Conservation (phyloP, 2,113 vertebrate species). For the Entomyzon cyanotis region DNA sequence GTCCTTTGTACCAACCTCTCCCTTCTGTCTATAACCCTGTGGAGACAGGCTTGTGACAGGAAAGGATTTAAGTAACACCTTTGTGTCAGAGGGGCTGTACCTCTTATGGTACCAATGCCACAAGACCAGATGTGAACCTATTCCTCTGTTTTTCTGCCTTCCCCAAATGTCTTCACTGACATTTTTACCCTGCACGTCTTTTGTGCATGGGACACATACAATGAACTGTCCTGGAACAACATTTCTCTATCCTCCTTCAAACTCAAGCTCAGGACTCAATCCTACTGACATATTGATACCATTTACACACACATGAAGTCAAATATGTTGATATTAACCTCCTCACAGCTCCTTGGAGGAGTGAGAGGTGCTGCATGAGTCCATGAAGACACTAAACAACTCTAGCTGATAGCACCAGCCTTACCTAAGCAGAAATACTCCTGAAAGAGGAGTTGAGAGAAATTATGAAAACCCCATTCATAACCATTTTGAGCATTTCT, state of each 20-base stretch:
- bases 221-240: background rate
- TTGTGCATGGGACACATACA: background rate
- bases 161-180: background rate
- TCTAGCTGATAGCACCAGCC: background rate
- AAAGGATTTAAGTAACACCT: background rate
- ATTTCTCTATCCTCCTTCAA: background rate
- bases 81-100: background rate
- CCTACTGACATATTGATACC: rapidly evolving
- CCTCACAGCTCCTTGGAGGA: background rate
- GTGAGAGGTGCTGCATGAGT: background rate
- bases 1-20: conserved; percentile 36
- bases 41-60: background rate
- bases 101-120: background rate
- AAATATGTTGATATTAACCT: background rate
- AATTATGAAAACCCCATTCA: rapidly evolving
- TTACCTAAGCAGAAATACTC: background rate
- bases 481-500: background rate
- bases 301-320: background rate
- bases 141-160: background rate
- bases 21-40: background rate
- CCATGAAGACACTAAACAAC: background rate
- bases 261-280: background rate
- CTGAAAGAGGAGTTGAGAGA: background rate
- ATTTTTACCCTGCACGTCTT: background rate
- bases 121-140: background rate